Conservation (phyloP, 1,140 invertebrate species). For the Zeugodacus cucurbitae region DNA sequence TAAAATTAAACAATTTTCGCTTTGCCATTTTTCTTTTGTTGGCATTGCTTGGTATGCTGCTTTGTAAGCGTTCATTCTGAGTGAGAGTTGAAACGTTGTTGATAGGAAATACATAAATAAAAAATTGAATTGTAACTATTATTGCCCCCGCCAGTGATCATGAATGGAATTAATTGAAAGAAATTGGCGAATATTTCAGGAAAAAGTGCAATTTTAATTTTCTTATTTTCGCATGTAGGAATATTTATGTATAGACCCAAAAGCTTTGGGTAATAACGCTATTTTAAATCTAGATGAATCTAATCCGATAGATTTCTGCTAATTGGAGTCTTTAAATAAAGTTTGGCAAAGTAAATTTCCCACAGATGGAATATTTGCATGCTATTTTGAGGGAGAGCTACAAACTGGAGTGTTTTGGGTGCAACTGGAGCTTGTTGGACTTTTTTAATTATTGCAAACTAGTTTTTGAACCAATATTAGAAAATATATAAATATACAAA, state of each 20-base stretch:
- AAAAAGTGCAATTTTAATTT: not conserved
- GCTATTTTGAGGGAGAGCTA: no score
- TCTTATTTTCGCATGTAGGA: not conserved
- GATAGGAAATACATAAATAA: not conserved
- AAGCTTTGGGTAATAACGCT: not conserved
- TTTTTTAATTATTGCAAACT: no score
- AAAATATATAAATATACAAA: no score
- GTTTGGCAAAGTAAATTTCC: no score
- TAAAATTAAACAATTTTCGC: constrained; percentile 5
- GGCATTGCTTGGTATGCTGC: not conserved
- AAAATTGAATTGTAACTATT: not conserved
- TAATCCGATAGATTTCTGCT: no score
- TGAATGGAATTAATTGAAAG: not conserved
- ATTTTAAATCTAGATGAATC: no score
- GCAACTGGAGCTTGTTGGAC: no score
- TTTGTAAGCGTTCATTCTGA: not conserved
- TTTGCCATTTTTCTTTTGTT: not conserved
- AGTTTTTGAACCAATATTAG: no score
- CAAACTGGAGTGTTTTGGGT: no score
- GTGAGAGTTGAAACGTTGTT: not conserved
- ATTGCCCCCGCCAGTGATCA: not conserved
- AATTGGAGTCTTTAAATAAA: no score
- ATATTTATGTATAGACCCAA: not conserved
- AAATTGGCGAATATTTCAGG: not conserved
- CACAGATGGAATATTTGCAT: no score